A percentile compares a stretch with the other conserved stretches of the same genome.
phyloP scores from a whole-genome alignment of 2,113 vertebrate species.

The Indicator maculatus region DNA sequence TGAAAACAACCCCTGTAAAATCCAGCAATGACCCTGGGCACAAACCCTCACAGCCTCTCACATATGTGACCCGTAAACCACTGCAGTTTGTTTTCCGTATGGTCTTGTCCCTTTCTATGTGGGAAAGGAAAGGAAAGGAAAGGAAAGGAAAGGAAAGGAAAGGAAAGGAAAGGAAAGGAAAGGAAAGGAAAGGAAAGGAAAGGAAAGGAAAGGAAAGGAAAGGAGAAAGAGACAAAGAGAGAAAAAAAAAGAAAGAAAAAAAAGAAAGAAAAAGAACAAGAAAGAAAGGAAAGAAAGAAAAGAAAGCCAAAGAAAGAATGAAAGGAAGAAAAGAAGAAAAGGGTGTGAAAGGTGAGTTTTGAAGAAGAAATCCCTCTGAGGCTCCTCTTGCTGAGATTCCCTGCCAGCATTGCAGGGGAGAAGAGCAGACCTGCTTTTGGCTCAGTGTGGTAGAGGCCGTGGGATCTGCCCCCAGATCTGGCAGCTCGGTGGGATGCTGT shows the following conservation, averaged over 20 bases:
- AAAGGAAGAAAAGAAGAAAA: neutral
- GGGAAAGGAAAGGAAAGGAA: neutral
- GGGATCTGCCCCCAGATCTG: conserved; percentile 60
- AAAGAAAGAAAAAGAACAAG: neutral
- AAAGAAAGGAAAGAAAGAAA: neutral
- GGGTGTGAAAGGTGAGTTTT: conserved; percentile 34
- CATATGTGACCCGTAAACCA: neutral
- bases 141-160: neutral
- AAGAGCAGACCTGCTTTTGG: conserved; percentile 53
- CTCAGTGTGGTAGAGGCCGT: conserved; percentile 33
- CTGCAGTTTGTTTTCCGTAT: conserved; percentile 37
- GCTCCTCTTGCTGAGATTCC: conserved; percentile 7
- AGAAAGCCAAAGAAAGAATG: neutral
- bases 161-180: no score
- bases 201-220: no score
- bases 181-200: no score
- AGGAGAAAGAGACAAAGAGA: neutral
- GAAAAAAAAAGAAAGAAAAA: neutral
- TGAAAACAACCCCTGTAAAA: conserved; percentile 32
- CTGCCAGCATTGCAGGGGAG: conserved; percentile 32
- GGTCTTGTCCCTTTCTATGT: neutral
- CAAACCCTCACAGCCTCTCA: neutral
- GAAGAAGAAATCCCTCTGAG: conserved; percentile 23
- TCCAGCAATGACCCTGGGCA: neutral
- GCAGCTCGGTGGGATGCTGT: conserved; percentile 4